Evolutionary conservation across 2,888 invertebrate species (phyloP).

Genomic region (Enchytraeus crypticus): DNA sequence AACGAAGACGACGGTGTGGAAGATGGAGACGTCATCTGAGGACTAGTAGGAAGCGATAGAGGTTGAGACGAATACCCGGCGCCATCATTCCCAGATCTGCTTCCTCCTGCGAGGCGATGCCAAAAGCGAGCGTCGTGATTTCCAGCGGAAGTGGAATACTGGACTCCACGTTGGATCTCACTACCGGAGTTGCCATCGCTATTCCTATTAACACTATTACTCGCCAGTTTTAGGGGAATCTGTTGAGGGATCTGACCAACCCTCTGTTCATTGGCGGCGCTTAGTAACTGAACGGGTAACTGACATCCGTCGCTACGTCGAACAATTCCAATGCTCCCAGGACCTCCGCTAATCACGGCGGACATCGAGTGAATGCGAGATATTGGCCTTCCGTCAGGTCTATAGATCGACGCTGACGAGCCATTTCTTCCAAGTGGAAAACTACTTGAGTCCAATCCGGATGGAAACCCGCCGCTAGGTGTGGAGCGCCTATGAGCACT

Average conservation of each 20-base stretch:
- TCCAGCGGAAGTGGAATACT: not conserved
- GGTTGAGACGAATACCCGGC: not conserved
- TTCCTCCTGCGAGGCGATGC: not conserved
- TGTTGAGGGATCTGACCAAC: slow-evolving; percentile 71
- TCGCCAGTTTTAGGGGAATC: slow-evolving; percentile 67
- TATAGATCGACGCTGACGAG: not conserved
- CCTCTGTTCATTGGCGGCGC: slow-evolving; percentile 71
- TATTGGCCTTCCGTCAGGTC: not conserved
- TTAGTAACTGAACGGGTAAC: slow-evolving; percentile 66
- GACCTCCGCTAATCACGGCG: not conserved
- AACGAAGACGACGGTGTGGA: not conserved
- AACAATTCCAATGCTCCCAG: not conserved
- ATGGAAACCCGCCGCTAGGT: not conserved
- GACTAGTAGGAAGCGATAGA: not conserved
- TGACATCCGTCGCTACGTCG: not conserved
- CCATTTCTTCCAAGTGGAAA: not conserved
- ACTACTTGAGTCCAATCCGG: too few species aligned
- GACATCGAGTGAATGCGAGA: slow-evolving; percentile 10
- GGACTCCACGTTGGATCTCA: not conserved
- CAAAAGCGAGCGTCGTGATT: too few species aligned
- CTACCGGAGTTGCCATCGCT: not conserved
- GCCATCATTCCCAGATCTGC: not conserved
- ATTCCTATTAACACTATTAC: not conserved
- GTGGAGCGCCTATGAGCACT: not conserved
- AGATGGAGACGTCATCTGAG: not conserved